These are phyloP conservation scores for Rhinolophus sinicus DNA, from an alignment of 2,113 vertebrate species.

Conservation along the genomic window DNA sequence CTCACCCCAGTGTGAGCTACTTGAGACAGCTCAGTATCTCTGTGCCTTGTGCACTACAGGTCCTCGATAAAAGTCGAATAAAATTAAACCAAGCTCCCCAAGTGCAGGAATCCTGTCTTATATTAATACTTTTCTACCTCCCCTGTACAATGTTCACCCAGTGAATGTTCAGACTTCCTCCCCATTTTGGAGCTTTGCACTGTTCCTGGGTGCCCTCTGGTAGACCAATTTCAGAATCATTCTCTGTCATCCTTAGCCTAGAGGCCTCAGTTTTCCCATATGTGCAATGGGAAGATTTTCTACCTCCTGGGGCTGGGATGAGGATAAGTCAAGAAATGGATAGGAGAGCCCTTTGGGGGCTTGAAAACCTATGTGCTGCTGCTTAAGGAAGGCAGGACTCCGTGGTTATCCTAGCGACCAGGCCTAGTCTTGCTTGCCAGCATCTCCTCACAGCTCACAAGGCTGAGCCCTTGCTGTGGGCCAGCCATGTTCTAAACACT, in stretches of 20 bases:
- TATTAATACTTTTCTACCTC: neutral
- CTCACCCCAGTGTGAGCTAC: neutral
- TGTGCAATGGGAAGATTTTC: neutral
- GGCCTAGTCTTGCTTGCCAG: neutral
- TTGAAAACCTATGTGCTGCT: neutral
- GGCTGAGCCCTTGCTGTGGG: neutral
- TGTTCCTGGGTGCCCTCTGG: constrained; percentile 34
- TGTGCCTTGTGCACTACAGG: no score
- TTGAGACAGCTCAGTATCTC: neutral
- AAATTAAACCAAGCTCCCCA: neutral
- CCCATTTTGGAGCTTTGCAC: neutral
- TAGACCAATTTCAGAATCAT: constrained; percentile 32
- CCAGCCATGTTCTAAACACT: neutral
- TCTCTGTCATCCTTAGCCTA: neutral
- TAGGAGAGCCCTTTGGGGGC: neutral
- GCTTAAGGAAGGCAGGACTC: neutral
- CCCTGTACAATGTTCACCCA: neutral
- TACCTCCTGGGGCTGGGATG: neutral
- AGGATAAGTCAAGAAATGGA: neutral
- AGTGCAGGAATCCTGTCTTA: neutral
- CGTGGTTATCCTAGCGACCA: rapidly evolving
- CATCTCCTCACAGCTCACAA: neutral
- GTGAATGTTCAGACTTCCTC: neutral
- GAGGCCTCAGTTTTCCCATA: constrained; percentile 54
- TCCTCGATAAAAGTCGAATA: neutral